Evolutionary conservation across 2,113 vertebrate species (phyloP).

Genomic region (Xiphophorus maculatus): DNA sequence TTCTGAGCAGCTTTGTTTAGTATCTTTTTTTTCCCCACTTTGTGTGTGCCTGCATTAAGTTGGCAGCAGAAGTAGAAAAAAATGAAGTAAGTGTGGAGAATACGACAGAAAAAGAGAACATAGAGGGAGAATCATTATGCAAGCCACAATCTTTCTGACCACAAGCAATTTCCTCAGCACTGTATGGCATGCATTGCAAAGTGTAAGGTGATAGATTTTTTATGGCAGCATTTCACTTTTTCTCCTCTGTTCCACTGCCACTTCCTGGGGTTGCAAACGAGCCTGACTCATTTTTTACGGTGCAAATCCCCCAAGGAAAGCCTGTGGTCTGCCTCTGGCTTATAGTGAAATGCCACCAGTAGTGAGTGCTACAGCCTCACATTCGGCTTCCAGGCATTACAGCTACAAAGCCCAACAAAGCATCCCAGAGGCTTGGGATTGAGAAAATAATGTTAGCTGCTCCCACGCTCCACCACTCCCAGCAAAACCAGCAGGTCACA

Average conservation of each 20-base stretch:
- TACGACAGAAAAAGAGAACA: constrained; percentile 15
- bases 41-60: constrained; percentile 7
- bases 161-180: constrained; percentile 50
- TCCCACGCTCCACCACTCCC: constrained; percentile 23
- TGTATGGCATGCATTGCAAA: constrained; percentile 54
- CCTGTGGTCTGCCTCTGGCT: constrained; percentile 70
- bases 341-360: constrained; percentile 68
- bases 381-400: constrained; percentile 65
- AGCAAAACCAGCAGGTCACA: constrained; percentile 33
- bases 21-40: background rate
- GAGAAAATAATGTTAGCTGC: constrained; percentile 60
- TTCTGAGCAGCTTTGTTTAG: constrained; percentile 9
- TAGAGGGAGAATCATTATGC: constrained; percentile 27
- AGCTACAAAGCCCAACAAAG: constrained; percentile 65
- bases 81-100: constrained; percentile 8
- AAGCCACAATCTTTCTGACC: constrained; percentile 51
- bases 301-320: constrained; percentile 66
- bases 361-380: constrained; percentile 64
- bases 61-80: background rate
- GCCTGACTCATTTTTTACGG: constrained; percentile 49
- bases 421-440: constrained; percentile 61
- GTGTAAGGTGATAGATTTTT: constrained; percentile 67
- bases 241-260: constrained; percentile 62
- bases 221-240: constrained; percentile 51
- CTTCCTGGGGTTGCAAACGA: constrained; percentile 57